Base-by-base conservation (phyloP, 2,113 vertebrate species). In the Tiliqua scincoides region DNA sequence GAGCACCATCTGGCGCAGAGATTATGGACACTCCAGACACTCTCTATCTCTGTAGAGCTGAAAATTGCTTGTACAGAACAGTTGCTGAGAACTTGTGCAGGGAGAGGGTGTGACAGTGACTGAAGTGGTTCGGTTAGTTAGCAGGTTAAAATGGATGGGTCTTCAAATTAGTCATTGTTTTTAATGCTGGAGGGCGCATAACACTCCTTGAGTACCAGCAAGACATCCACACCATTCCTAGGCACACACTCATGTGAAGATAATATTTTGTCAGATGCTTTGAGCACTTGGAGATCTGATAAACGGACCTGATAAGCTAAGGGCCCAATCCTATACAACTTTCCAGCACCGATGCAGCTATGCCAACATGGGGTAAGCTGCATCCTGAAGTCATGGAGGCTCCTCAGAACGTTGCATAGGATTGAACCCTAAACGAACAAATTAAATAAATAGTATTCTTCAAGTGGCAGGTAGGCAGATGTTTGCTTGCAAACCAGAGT, bases 61-160 rank as follows among this genome's bases (percentile, higher is more conserved):
- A 85, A 68, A 76, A 90, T 0, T 0, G 48, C 52, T 54, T 81
- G 10, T 2, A 15, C 9, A 67, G 82, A 77, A 62, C 20, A 1
- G 70, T 7, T 23, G n/a, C 63, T 82, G n/a, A 82, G 62, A n/a
- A 54, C 21, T 76, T 86, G 18, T n/a, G 27, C 72, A 27, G 0
- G 0, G 14, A 37, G 48, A 0, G 0, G 14, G 15, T 23, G 11
- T 15, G 83, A 76, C 75, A 86, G 6, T 1, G 61, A 73, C 15
- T 40, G 37, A 83, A 79, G 18, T 73, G 14, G 48, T 30, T 1
- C 27, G 35, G 35, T 35, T 11, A 37, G 43, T 76, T 25, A 76
- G 40, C 52, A 76, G 40, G 61, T 82, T 40, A 59, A 83, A 84
- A 32, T 23, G 8, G n/a, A 59, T 20, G 65, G n/a, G 61, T 17